These are phyloP conservation scores for Trogon surrucura DNA, from an alignment of 2,113 vertebrate genomes.

Conservation along the genomic window DNA sequence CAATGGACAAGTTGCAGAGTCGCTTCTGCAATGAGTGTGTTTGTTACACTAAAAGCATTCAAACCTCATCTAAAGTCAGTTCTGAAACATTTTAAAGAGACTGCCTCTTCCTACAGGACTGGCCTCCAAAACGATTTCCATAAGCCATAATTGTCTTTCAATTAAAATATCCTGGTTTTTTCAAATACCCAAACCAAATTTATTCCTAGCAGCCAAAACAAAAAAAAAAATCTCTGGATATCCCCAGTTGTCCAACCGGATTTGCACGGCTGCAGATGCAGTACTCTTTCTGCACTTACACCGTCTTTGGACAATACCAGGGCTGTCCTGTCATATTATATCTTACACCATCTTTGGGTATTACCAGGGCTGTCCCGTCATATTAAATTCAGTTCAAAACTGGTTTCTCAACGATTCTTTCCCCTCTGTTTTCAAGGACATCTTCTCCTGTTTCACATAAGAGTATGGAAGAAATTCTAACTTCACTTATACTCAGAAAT, in stretches of 20 bases:
- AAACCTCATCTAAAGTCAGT: background rate
- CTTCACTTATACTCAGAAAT: background rate
- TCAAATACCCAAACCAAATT: background rate
- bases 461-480: background rate
- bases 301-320: background rate
- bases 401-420: background rate
- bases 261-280: background rate
- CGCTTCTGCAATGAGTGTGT: background rate
- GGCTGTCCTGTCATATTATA: fast-evolving
- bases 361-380: background rate
- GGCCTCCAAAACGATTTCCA: background rate
- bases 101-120: background rate
- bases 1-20: background rate
- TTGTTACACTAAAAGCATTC: background rate
- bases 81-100: background rate
- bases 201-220: background rate
- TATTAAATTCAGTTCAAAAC: background rate
- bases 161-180: background rate
- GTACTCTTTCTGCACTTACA: background rate
- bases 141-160: background rate
- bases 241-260: background rate
- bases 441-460: background rate
- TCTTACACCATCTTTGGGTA: fast-evolving
- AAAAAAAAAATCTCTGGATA: background rate
- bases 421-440: background rate